phyloP scores from a whole-genome alignment of 2,888 invertebrate genomes.

The Microplitis manilae region DNA sequence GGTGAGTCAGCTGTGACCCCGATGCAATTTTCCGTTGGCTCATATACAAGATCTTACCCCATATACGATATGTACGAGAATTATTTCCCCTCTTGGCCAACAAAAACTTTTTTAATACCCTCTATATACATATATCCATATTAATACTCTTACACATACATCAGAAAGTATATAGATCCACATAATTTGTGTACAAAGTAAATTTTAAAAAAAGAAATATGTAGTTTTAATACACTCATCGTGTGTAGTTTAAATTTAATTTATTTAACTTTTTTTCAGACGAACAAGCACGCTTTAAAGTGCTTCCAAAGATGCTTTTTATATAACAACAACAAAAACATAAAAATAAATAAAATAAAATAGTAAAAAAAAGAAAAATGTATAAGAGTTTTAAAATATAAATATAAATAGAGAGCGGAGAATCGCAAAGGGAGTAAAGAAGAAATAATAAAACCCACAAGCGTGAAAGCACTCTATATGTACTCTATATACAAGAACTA shows the following conservation, averaged over 20 bases:
- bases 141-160: not conserved
- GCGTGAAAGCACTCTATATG: not conserved
- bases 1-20: slow-evolving; percentile 22
- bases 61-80: not conserved
- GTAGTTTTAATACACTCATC: not conserved
- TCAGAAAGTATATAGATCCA: not conserved
- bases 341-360: not conserved
- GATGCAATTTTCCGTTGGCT: slow-evolving; percentile 7
- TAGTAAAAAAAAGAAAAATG: no score
- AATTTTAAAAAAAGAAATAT: not conserved
- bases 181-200: not conserved
- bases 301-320: not conserved
- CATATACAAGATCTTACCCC: not conserved
- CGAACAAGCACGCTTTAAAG: not conserved
- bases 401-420: not conserved
- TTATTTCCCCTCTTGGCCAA: slow-evolving; percentile 16
- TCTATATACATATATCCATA: not conserved
- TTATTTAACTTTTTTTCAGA: not conserved
- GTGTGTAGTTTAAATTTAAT: not conserved
- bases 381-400: not conserved
- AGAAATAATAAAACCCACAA: not conserved
- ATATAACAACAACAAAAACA: not conserved
- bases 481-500: not conserved
- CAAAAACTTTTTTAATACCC: slow-evolving; percentile 15
- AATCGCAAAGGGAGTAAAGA: not conserved